These are phyloP conservation scores for Halcyon malimbica DNA, from an alignment of 2,113 vertebrate genomes.

Conservation along the genomic window DNA sequence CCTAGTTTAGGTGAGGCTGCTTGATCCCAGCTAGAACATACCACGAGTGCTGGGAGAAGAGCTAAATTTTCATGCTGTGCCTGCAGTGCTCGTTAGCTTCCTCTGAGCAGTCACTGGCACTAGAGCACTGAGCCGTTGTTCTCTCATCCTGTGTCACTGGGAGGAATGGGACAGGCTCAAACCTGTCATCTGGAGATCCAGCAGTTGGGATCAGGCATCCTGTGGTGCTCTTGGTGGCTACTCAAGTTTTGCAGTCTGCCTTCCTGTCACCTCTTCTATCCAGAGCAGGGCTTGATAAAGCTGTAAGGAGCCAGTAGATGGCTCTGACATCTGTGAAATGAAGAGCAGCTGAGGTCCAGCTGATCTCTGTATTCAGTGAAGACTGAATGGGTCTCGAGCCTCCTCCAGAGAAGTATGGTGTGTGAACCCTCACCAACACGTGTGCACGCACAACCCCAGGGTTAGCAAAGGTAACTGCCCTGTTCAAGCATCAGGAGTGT, in stretches of 20 bases:
- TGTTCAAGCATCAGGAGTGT: not conserved
- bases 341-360: not conserved
- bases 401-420: not conserved
- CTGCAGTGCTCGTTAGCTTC: accelerated
- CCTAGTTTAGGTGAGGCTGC: not conserved
- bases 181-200: not conserved
- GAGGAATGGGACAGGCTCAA: not conserved
- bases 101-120: not conserved
- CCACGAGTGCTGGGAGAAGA: not conserved
- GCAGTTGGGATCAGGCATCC: not conserved
- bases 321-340: conserved; percentile 15
- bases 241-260: not conserved
- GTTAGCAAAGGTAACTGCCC: too few relatives aligned
- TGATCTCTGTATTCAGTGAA: not conserved
- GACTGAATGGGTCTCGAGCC: not conserved
- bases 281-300: not conserved
- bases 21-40: not conserved
- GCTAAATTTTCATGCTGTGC: accelerated
- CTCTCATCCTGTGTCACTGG: accelerated
- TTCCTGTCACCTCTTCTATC: not conserved
- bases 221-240: not conserved
- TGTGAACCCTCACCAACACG: too few relatives aligned
- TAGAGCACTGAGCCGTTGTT: not conserved
- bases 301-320: conserved; percentile 9
- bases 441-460: accelerated